Conservation (phyloP, 2,797 vertebrate genomes). For the Odontamblyopus rebecca region DNA sequence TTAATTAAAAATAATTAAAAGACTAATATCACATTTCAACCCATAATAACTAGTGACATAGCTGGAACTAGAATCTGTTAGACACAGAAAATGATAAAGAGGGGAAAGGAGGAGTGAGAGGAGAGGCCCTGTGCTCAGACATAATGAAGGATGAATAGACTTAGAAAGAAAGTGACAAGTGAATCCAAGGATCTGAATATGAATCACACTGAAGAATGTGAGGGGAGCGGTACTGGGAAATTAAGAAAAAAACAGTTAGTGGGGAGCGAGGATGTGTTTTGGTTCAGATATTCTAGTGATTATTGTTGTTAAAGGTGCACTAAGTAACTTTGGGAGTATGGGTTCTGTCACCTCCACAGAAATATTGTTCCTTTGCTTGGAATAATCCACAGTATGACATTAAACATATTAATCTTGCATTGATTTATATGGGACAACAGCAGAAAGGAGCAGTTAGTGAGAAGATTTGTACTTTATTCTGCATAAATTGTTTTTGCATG, state of each 20-base stretch:
- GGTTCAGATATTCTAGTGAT: neutral
- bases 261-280: neutral
- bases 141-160: conserved; percentile 47
- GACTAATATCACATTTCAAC: neutral
- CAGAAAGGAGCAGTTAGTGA: no score
- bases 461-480: no score
- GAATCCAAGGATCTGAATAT: conserved; percentile 56
- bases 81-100: neutral
- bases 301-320: neutral
- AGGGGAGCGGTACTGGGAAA: conserved; percentile 8
- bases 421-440: no score
- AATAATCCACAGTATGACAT: neutral
- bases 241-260: neutral
- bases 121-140: conserved; percentile 17
- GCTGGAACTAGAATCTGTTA: neutral
- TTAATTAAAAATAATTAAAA: neutral
- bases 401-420: no score
- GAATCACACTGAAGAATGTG: conserved; percentile 52
- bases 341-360: neutral
- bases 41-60: conserved; percentile 2
- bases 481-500: no score
- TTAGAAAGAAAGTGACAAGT: conserved; percentile 38
- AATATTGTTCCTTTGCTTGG: neutral
- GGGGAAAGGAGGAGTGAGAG: neutral
- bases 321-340: neutral